Conservation (phyloP, 2,797 vertebrate species). For the Gallirallus australis region DNA sequence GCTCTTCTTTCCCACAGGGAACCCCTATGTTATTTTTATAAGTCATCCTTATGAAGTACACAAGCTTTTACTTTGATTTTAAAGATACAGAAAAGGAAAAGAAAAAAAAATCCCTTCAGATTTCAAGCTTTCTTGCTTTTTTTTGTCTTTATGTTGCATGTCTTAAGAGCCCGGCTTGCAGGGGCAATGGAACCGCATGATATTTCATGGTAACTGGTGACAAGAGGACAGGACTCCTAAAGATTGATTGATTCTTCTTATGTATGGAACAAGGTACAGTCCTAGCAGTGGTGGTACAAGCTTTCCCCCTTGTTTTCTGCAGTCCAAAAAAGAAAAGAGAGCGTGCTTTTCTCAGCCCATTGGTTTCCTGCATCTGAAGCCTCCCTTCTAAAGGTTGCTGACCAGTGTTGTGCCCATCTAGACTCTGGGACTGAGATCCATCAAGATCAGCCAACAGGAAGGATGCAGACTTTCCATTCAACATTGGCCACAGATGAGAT, state of each 20-base stretch:
- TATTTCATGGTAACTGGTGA: not conserved
- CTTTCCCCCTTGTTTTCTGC: not conserved
- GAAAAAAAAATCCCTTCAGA: not conserved
- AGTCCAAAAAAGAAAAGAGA: not conserved
- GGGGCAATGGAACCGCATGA: not conserved
- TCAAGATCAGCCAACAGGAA: not conserved
- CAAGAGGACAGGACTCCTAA: not conserved
- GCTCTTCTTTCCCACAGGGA: conserved; percentile 1
- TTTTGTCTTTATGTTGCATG: not conserved
- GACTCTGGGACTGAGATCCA: not conserved
- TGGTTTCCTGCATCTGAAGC: not conserved
- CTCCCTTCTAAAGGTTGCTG: not conserved
- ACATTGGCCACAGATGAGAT: not conserved
- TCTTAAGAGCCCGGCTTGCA: not conserved
- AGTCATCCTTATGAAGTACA: not conserved
- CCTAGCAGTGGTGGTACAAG: not conserved
- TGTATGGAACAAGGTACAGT: not conserved
- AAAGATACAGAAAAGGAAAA: not conserved
- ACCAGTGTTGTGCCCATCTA: not conserved
- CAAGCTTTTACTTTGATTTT: not conserved
- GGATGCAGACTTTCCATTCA: not conserved
- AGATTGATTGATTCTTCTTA: not conserved
- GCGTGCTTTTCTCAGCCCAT: not conserved
- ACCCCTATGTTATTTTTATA: conserved; percentile 2
- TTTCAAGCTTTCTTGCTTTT: not conserved